Evolutionary conservation across 23 tunicate species (phyloP).

Genomic region (Ciona savignyi): DNA sequence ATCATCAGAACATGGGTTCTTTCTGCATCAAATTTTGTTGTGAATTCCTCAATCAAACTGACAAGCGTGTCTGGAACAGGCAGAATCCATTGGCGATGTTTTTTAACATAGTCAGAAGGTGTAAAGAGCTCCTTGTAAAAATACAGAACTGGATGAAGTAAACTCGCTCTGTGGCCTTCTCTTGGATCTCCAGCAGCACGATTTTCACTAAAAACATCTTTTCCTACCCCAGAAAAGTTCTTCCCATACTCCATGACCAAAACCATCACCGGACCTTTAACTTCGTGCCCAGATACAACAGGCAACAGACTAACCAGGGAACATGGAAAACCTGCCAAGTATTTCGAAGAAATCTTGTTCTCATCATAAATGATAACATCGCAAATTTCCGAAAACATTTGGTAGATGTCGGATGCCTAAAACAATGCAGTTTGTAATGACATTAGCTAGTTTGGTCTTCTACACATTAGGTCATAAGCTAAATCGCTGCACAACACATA

Average conservation of each 20-base stretch:
- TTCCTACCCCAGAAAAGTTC: slow-evolving; percentile 73
- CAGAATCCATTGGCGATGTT: slow-evolving; percentile 50
- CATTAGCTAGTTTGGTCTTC: too few relatives aligned
- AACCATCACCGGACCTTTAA: slow-evolving; percentile 37
- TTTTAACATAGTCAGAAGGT: not conserved
- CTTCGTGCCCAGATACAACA: slow-evolving; percentile 43
- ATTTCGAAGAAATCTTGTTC: slow-evolving; percentile 45
- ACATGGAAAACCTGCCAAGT: slow-evolving; percentile 68
- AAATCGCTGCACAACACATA: too few relatives aligned
- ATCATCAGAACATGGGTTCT: slow-evolving; percentile 29
- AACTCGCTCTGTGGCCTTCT: slow-evolving; percentile 70
- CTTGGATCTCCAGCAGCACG: slow-evolving; percentile 27
- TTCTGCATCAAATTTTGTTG: slow-evolving; percentile 70
- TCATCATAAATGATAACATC: slow-evolving; percentile 59
- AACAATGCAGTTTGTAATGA: too few relatives aligned
- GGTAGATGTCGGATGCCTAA: slow-evolving; percentile 84
- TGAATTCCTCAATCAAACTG: slow-evolving; percentile 76
- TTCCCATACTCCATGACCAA: slow-evolving; percentile 65
- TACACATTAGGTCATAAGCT: too few relatives aligned
- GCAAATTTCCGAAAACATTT: slow-evolving; percentile 75
- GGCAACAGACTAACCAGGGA: slow-evolving; percentile 30
- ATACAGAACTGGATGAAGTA: slow-evolving; percentile 69
- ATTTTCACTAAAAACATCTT: slow-evolving; percentile 45
- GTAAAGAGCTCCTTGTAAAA: slow-evolving; percentile 22
- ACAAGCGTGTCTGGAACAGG: slow-evolving; percentile 63